phyloP scores from a whole-genome alignment of 2,888 invertebrate species.

The Oligia fasciuncula region DNA sequence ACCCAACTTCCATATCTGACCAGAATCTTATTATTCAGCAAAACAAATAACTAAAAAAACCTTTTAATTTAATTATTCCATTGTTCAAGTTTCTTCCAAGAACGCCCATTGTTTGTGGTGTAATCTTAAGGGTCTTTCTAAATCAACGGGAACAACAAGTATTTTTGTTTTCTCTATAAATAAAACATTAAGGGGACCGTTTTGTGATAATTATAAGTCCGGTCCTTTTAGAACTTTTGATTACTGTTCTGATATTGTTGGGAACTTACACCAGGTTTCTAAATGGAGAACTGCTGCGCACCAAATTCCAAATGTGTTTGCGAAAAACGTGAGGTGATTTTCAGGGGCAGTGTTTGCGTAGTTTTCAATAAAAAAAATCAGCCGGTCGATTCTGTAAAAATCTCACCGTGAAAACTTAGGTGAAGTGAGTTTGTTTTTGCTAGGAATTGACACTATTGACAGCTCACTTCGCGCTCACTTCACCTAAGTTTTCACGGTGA shows the following conservation, averaged over 20 bases:
- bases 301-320: background rate
- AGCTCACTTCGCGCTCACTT: too few relatives aligned
- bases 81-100: conserved; percentile 46
- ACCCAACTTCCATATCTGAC: conserved; percentile 37
- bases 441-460: too few relatives aligned
- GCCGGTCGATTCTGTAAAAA: too few relatives aligned
- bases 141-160: conserved; percentile 26
- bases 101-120: conserved; percentile 50
- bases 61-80: conserved; percentile 57
- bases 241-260: background rate
- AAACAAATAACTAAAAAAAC: conserved; percentile 43
- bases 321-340: too few relatives aligned
- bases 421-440: too few relatives aligned
- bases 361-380: too few relatives aligned
- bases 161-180: conserved; percentile 12
- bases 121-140: conserved; percentile 47
- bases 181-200: background rate
- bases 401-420: too few relatives aligned
- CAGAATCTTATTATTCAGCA: conserved; percentile 26
- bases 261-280: background rate
- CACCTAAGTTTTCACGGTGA: too few relatives aligned
- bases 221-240: background rate
- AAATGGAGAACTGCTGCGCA: background rate
- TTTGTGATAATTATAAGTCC: conserved; percentile 8
- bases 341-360: too few relatives aligned